Percentiles rank a stretch among this genome's conserved stretches.
These are phyloP conservation scores for Cirrhinus mrigala DNA, from an alignment of 2,797 vertebrate genomes.

Conservation along the genomic window DNA sequence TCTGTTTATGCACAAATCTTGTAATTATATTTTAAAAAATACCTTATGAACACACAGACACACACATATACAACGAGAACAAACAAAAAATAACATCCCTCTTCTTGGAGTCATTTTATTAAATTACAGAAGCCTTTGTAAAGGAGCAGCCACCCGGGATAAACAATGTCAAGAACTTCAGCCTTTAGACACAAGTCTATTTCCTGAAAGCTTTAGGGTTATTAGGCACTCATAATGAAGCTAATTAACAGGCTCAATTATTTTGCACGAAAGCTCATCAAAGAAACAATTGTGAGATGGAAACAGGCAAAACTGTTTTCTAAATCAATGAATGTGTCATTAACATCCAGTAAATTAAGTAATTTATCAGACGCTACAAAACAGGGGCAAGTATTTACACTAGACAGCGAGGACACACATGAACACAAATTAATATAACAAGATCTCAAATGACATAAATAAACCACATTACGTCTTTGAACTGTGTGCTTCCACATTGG, in stretches of 20 bases:
- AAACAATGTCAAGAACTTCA: slow-evolving; percentile 56
- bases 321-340: slow-evolving; percentile 68
- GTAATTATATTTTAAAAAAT: not conserved
- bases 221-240: slow-evolving; percentile 66
- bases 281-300: slow-evolving; percentile 66
- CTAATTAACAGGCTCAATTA: slow-evolving; percentile 72
- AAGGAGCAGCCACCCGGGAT: slow-evolving; percentile 46
- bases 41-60: not conserved
- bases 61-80: not conserved
- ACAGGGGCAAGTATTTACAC: slow-evolving; percentile 51
- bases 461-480: slow-evolving; percentile 42
- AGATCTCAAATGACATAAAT: slow-evolving; percentile 43
- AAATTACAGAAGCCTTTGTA: slow-evolving; percentile 44
- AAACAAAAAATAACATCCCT: not conserved
- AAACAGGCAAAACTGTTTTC: slow-evolving; percentile 65
- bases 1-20: not conserved
- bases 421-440: slow-evolving; percentile 49
- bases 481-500: slow-evolving; percentile 10
- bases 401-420: slow-evolving; percentile 32
- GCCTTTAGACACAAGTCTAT: slow-evolving; percentile 62
- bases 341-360: slow-evolving; percentile 68
- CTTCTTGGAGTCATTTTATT: slow-evolving; percentile 25
- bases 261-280: slow-evolving; percentile 68
- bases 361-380: slow-evolving; percentile 59
- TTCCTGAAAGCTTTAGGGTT: slow-evolving; percentile 65